Evolutionary conservation across 2,797 vertebrate species (phyloP).

Genomic region (Karalla daura): DNA sequence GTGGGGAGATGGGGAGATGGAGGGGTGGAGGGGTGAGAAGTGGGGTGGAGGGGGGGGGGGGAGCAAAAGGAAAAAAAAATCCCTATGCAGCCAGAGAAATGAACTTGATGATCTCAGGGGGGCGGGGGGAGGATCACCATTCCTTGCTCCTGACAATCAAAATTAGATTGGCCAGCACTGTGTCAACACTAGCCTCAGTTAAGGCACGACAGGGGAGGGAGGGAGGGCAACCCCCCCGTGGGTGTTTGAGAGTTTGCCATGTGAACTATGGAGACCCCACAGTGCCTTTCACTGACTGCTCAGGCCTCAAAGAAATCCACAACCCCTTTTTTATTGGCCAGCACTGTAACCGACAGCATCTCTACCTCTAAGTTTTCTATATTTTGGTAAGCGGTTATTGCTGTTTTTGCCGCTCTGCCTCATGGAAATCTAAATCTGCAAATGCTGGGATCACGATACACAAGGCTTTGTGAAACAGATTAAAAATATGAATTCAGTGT

Average conservation of each 20-base stretch:
- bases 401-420: constrained; percentile 30
- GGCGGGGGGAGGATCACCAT: constrained; percentile 77
- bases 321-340: constrained; percentile 75
- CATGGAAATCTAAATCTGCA: constrained; percentile 11
- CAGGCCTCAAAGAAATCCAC: constrained; percentile 81
- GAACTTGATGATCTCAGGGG: constrained; percentile 87
- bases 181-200: constrained; percentile 84
- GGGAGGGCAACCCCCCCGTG: constrained; percentile 72
- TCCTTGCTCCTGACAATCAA: constrained; percentile 85
- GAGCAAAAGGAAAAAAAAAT: constrained; percentile 62
- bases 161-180: constrained; percentile 87
- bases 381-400: constrained; percentile 58
- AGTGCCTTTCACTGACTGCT: constrained; percentile 86
- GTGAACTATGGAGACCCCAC: constrained; percentile 87
- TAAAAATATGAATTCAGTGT: constrained; percentile 4
- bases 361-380: constrained; percentile 52
- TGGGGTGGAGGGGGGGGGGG: neutral
- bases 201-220: constrained; percentile 78
- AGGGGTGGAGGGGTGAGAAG: neutral
- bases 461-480: neutral
- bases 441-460: neutral
- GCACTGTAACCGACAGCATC: constrained; percentile 77
- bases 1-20: constrained; percentile 73
- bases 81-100: constrained; percentile 84
- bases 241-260: constrained; percentile 85